Evolutionary conservation across 2,113 vertebrate genomes (phyloP).

Genomic region (Hippoglossus stenolepis): DNA sequence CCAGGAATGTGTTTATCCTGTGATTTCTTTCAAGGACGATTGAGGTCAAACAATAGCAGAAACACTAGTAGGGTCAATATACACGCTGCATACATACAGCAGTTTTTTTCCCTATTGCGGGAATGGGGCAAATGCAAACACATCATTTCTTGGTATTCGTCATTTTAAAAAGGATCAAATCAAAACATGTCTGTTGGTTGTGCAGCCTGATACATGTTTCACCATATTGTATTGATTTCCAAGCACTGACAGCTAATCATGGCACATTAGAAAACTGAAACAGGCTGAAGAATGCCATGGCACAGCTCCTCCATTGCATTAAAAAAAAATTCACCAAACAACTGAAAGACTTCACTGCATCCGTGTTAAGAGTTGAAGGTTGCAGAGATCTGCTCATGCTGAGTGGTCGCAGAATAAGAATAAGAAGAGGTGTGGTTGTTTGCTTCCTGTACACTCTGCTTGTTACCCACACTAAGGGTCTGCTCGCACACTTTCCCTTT

Average conservation of each 20-base stretch:
- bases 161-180: background rate
- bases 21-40: background rate
- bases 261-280: constrained; percentile 13
- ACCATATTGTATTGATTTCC: too few species aligned
- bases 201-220: background rate
- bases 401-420: background rate
- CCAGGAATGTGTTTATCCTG: background rate
- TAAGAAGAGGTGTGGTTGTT: background rate
- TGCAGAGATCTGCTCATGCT: background rate
- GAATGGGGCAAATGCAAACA: background rate
- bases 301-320: too few species aligned
- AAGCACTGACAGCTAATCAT: background rate
- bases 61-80: background rate
- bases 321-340: too few species aligned
- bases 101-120: background rate
- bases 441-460: background rate
- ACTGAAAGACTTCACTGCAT: background rate
- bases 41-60: background rate
- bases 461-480: too few species aligned
- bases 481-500: too few species aligned
- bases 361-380: constrained; percentile 1
- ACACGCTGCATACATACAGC: too few species aligned
- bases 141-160: background rate
- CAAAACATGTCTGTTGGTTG: constrained; percentile 5
- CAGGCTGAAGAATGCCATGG: background rate